These are phyloP conservation scores for Drosophila nannoptera DNA, from an alignment of 1,140 invertebrate genomes.

Conservation along the genomic window DNA sequence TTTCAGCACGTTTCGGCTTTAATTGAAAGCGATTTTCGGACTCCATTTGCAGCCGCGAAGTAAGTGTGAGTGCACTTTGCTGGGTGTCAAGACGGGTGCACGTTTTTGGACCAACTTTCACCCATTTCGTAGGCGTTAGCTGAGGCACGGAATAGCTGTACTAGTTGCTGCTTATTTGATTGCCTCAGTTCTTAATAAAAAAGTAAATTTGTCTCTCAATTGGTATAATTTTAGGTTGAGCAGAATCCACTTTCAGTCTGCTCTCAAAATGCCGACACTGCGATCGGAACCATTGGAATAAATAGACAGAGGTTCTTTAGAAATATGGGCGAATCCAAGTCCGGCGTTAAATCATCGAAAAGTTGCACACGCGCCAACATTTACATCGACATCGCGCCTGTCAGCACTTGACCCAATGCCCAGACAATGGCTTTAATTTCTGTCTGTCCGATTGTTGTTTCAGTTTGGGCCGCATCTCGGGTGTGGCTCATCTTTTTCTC, in stretches of 20 bases:
- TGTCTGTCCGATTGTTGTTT: constrained; percentile 56
- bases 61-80: constrained; percentile 41
- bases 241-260: not conserved
- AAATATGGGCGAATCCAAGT: constrained; percentile 19
- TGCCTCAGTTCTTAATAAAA: constrained; percentile 28
- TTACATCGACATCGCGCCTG: constrained; percentile 36
- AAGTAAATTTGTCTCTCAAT: no score
- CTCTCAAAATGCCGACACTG: not conserved
- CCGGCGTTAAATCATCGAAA: constrained; percentile 52
- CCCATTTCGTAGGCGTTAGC: constrained; percentile 66
- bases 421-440: constrained; percentile 72
- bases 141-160: constrained; percentile 40
- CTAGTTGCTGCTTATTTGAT: constrained; percentile 7
- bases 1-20: constrained; percentile 71
- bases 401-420: constrained; percentile 74
- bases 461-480: constrained; percentile 48
- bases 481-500: constrained; percentile 72
- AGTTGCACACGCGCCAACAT: constrained; percentile 57
- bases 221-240: not conserved
- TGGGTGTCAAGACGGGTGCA: constrained; percentile 69
- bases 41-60: constrained; percentile 33
- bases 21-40: constrained; percentile 74
- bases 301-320: not conserved
- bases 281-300: not conserved
- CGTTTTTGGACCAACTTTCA: constrained; percentile 65